Evolutionary conservation across 2,797 vertebrate genomes (phyloP).

Genomic region (Distichodus sexfasciatus): DNA sequence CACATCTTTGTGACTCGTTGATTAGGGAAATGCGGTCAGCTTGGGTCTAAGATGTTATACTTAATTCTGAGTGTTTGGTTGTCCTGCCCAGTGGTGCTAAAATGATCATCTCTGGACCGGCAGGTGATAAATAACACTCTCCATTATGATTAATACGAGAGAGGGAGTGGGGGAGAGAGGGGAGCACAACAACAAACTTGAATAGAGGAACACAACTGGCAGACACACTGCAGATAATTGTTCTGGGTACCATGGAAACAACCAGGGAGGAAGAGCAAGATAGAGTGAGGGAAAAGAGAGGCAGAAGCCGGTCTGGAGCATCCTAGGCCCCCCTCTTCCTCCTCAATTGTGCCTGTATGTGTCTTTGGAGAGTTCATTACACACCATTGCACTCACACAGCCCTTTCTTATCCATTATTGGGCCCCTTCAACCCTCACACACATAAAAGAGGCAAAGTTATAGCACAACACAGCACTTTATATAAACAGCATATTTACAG

Average conservation of each 20-base stretch:
- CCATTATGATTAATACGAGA: slow-evolving; percentile 80
- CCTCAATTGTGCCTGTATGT: slow-evolving; percentile 3
- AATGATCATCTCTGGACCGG: slow-evolving; percentile 88
- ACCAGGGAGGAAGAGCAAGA: slow-evolving; percentile 67
- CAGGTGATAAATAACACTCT: slow-evolving; percentile 88
- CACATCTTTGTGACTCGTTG: not conserved
- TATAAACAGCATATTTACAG: slow-evolving; percentile 24
- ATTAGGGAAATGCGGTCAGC: not conserved
- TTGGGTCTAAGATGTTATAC: slow-evolving; percentile 44
- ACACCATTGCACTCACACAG: slow-evolving; percentile 18
- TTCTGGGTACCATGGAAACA: slow-evolving; percentile 77
- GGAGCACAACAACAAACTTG: slow-evolving; percentile 61
- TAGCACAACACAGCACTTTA: slow-evolving; percentile 18
- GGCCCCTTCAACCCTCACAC: slow-evolving; percentile 16
- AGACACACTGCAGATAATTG: slow-evolving; percentile 87
- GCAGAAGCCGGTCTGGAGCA: slow-evolving; percentile 44
- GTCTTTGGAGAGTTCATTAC: slow-evolving; percentile 36
- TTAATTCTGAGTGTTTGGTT: slow-evolving; percentile 63
- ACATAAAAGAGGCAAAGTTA: slow-evolving; percentile 21
- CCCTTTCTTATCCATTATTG: slow-evolving; percentile 28
- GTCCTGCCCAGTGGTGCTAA: slow-evolving; percentile 65
- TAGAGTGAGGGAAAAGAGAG: slow-evolving; percentile 29
- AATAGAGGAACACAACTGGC: slow-evolving; percentile 62
- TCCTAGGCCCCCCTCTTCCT: slow-evolving; percentile 31
- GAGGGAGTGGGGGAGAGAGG: not conserved